phyloP scores from a whole-genome alignment of 2,113 vertebrate species.

The Agapornis roseicollis region DNA sequence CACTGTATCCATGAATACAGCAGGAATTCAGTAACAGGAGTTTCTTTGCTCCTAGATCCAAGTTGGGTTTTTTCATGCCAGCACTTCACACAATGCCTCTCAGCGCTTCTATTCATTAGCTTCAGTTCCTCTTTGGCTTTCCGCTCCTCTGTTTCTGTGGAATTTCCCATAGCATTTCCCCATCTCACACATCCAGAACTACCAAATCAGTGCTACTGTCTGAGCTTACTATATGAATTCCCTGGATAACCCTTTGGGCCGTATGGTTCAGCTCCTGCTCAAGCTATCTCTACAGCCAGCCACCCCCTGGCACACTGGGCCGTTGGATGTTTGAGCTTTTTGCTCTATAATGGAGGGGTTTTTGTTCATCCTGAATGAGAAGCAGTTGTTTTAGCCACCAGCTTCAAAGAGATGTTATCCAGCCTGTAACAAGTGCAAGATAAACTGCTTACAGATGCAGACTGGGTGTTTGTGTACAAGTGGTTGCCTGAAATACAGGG shows the following conservation, averaged over 20 bases:
- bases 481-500: neutral
- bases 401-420: neutral
- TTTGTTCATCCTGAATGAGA: neutral
- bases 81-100: neutral
- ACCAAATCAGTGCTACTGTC: neutral
- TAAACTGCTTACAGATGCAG: neutral
- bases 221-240: neutral
- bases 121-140: neutral
- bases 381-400: neutral
- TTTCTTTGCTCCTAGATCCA: neutral
- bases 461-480: neutral
- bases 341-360: neutral
- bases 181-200: neutral
- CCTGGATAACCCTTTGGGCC: neutral
- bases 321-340: neutral
- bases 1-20: neutral
- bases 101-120: neutral
- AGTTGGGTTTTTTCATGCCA: neutral
- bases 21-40: neutral
- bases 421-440: neutral
- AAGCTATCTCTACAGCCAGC: neutral
- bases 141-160: neutral
- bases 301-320: neutral
- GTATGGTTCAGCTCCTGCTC: neutral
- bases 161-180: neutral